A percentile compares a stretch with the other conserved stretches of the same genome.
phyloP scores from a whole-genome alignment of 2,888 invertebrate genomes.

The Vesta saturnalis region DNA sequence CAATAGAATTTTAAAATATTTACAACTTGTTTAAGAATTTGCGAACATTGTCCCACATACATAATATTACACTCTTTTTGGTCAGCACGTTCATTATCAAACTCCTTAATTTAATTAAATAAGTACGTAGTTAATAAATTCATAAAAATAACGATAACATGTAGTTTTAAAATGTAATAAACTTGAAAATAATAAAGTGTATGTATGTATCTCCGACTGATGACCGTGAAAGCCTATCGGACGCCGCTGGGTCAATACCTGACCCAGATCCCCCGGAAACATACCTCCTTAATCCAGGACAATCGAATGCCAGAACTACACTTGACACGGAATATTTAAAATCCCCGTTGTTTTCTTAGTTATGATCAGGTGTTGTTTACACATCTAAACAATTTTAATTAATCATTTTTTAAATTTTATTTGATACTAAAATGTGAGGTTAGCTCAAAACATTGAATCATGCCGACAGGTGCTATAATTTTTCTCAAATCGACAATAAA shows the following conservation, averaged over 20 bases:
- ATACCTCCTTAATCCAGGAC: conserved; percentile 45
- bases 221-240: conserved; percentile 53
- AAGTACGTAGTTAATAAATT: not conserved
- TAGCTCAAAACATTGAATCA: too few species aligned
- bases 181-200: not conserved
- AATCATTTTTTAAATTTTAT: conserved; percentile 12
- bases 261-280: conserved; percentile 55
- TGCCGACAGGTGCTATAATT: too few species aligned
- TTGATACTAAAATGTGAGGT: too few species aligned
- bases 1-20: too few species aligned
- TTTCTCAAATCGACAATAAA: too few species aligned
- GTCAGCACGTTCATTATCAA: too few species aligned
- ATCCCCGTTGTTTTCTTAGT: conserved; percentile 31
- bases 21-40: too few species aligned
- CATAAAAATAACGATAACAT: not conserved
- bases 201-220: conserved; percentile 47
- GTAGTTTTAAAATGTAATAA: not conserved
- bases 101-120: too few species aligned
- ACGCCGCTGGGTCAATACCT: conserved; percentile 49
- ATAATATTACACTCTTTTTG: too few species aligned
- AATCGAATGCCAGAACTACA: conserved; percentile 43
- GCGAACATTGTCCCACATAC: not conserved
- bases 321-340: conserved; percentile 37
- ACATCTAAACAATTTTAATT: conserved; percentile 12
- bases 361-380: conserved; percentile 20